phyloP scores from a whole-genome alignment of 2,888 invertebrate genomes.

The Cabera pusaria region DNA sequence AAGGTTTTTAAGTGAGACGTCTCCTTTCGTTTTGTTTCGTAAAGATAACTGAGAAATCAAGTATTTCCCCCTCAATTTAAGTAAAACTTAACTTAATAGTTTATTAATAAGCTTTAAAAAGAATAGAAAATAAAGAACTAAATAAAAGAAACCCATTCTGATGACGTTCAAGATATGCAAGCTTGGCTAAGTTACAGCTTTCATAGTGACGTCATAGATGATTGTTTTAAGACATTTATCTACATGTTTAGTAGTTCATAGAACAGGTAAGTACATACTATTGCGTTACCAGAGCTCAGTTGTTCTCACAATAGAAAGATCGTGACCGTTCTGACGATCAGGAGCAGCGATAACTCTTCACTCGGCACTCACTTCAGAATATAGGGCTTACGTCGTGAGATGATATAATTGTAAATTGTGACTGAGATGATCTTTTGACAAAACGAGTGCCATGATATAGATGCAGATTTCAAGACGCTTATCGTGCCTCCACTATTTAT shows the following conservation, averaged over 20 bases:
- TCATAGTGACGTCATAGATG: constrained; percentile 2
- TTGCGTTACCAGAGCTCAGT: constrained; percentile 40
- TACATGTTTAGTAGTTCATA: constrained; percentile 23
- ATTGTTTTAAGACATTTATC: constrained; percentile 18
- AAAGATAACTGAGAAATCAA: constrained; percentile 7
- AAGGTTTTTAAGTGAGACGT: constrained; percentile 6
- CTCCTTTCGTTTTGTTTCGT: constrained; percentile 4
- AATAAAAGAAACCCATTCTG: too few relatives aligned
- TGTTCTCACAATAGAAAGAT: constrained; percentile 69
- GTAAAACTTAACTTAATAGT: too few relatives aligned
- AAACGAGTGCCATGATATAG: constrained; percentile 32
- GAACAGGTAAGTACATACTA: constrained; percentile 31
- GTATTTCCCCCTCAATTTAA: too few relatives aligned
- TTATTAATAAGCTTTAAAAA: too few relatives aligned
- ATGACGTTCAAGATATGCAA: too few relatives aligned
- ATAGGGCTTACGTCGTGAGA: constrained; percentile 55
- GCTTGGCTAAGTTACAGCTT: too few relatives aligned
- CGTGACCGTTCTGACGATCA: constrained; percentile 69
- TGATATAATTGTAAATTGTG: constrained; percentile 61
- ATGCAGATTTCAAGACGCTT: constrained; percentile 27
- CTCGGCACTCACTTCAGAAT: constrained; percentile 49
- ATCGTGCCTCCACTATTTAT: constrained; percentile 4
- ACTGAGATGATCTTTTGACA: constrained; percentile 50
- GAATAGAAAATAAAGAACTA: too few relatives aligned
- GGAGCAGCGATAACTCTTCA: constrained; percentile 61